Percentiles rank a stretch among this genome's conserved stretches.
Evolutionary conservation across 2,113 vertebrate genomes (phyloP).

Genomic region (Pomatostomus ruficeps): DNA sequence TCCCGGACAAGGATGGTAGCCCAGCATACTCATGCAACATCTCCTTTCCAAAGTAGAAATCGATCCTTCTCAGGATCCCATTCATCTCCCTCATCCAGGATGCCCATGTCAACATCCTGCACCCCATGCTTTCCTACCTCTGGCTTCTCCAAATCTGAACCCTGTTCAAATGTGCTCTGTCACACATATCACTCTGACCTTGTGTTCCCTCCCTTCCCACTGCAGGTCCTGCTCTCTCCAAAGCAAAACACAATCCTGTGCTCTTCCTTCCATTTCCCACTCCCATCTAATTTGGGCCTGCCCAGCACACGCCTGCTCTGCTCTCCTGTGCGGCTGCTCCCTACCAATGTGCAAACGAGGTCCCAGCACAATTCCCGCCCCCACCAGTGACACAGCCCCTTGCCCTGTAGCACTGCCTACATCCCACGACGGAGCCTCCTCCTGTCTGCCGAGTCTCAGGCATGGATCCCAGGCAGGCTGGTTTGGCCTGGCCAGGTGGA

Average conservation of each 20-base stretch:
- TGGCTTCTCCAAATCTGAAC: neutral
- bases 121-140: neutral
- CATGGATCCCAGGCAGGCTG: fast-evolving
- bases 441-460: fast-evolving
- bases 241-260: neutral
- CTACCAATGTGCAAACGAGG: fast-evolving
- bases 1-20: neutral
- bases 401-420: neutral
- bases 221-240: neutral
- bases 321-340: neutral
- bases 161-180: neutral
- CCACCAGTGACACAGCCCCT: neutral
- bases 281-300: neutral
- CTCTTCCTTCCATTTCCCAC: neutral
- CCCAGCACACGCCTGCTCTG: fast-evolving
- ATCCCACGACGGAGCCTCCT: neutral
- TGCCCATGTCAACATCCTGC: neutral
- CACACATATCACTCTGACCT: fast-evolving
- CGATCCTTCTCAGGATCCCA: neutral
- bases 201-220: neutral
- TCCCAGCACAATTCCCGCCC: fast-evolving
- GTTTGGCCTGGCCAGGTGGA: neutral
- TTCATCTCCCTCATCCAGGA: neutral
- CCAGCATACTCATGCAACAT: neutral
- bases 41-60: neutral